Evolutionary conservation across 2,797 vertebrate genomes (phyloP).

Genomic region (Syndactyla subalaris): DNA sequence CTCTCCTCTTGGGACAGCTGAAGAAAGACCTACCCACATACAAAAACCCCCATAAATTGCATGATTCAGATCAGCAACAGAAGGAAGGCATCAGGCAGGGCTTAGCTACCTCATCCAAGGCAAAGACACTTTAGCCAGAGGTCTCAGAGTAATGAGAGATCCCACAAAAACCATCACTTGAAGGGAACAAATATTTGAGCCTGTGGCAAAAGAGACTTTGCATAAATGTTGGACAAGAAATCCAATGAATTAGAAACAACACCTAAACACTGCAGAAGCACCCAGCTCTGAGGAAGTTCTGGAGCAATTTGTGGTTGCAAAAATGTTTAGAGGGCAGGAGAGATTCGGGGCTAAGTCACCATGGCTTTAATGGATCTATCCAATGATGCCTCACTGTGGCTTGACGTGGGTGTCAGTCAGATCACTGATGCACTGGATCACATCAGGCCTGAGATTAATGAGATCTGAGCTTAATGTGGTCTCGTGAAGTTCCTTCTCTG

Average conservation of each 20-base stretch:
- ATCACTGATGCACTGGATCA: neutral
- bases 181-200: constrained; percentile 46
- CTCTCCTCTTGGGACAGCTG: neutral
- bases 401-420: neutral
- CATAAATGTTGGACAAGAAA: constrained; percentile 19
- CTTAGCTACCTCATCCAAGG: neutral
- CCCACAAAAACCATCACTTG: constrained; percentile 14
- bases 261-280: neutral
- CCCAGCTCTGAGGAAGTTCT: neutral
- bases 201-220: constrained; percentile 25
- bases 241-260: constrained; percentile 35
- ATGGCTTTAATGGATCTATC: neutral
- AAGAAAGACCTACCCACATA: neutral
- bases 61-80: neutral
- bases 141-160: constrained; percentile 23
- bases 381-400: neutral
- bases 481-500: neutral
- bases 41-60: neutral
- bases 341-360: neutral
- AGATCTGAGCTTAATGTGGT: neutral
- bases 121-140: constrained; percentile 26
- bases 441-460: neutral
- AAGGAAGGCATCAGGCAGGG: neutral
- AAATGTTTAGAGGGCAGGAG: neutral
- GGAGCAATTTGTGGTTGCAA: neutral